Conservation (phyloP, 1,140 invertebrate genomes). For the Brachionus angularis region DNA sequence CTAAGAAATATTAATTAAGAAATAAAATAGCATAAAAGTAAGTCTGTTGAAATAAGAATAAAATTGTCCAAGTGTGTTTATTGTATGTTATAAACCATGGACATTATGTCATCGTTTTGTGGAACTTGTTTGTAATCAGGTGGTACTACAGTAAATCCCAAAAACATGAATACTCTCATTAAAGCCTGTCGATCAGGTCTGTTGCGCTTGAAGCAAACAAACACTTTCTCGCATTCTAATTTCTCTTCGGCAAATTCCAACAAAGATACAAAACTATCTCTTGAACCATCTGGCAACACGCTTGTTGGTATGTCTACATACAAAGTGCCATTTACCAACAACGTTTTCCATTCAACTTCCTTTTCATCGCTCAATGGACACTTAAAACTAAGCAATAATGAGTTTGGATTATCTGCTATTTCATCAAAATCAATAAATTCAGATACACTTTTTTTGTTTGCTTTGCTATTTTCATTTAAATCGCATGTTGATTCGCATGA, state of each 20-base stretch:
- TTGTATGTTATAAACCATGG: constrained; percentile 54
- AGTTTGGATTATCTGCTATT: constrained; percentile 48
- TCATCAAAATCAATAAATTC: constrained; percentile 43
- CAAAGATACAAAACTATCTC: constrained; percentile 80
- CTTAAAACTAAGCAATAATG: constrained; percentile 62
- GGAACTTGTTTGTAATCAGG: constrained; percentile 73
- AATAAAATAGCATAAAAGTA: constrained; percentile 22
- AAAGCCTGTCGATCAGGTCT: constrained; percentile 74
- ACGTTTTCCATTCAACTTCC: constrained; percentile 72
- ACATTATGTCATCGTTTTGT: constrained; percentile 51
- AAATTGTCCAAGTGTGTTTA: constrained; percentile 43
- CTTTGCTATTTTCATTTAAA: constrained; percentile 24
- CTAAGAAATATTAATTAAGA: no score
- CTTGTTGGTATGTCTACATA: constrained; percentile 80
- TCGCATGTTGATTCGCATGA: constrained; percentile 24
- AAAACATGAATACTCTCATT: constrained; percentile 90
- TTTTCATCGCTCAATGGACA: constrained; percentile 72
- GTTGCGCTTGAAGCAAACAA: constrained; percentile 77
- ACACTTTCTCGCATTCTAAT: constrained; percentile 73
- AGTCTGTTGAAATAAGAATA: background rate
- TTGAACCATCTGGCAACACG: constrained; percentile 78
- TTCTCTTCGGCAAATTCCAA: constrained; percentile 92
- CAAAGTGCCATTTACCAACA: constrained; percentile 71
- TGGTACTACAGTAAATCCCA: constrained; percentile 79
- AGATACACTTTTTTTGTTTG: background rate